A percentile compares a stretch with the other conserved stretches of the same genome.
Conservation (phyloP, 2,888 invertebrate genomes). For the Thymelicus acteon region DNA sequence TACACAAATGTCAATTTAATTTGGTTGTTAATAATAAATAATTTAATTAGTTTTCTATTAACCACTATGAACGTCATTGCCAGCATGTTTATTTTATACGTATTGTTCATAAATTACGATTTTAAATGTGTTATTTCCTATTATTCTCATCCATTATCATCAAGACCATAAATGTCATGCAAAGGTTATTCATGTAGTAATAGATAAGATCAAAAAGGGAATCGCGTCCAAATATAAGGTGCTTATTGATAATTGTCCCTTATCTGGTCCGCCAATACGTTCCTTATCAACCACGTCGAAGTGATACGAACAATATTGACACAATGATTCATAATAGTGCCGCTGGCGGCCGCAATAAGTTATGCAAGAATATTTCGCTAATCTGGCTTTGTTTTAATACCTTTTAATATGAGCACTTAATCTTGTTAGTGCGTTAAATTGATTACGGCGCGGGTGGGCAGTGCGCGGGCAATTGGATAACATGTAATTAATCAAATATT, state of each 20-base stretch:
- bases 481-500: too few relatives aligned
- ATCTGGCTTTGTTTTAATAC: slow-evolving; percentile 1
- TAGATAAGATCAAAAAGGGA: background rate
- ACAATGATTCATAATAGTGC: background rate
- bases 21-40: too few relatives aligned
- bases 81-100: too few relatives aligned
- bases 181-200: background rate
- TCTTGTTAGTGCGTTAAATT: background rate
- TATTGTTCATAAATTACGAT: too few relatives aligned
- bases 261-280: background rate
- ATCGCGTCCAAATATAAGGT: background rate
- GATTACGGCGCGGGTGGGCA: background rate
- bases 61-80: too few relatives aligned
- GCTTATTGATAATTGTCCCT: background rate
- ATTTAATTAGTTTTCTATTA: too few relatives aligned
- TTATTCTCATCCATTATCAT: background rate
- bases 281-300: background rate
- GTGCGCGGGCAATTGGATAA: background rate
- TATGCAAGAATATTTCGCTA: background rate
- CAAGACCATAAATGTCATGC: slow-evolving; percentile 3
- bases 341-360: background rate
- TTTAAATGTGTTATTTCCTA: too few relatives aligned
- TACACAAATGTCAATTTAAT: too few relatives aligned
- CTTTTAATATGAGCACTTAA: background rate
- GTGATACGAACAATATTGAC: background rate